A percentile compares a stretch with the other conserved stretches of the same genome.
These are phyloP conservation scores for Trogon melanurus DNA, from an alignment of 2,113 vertebrate species.

Conservation along the genomic window DNA sequence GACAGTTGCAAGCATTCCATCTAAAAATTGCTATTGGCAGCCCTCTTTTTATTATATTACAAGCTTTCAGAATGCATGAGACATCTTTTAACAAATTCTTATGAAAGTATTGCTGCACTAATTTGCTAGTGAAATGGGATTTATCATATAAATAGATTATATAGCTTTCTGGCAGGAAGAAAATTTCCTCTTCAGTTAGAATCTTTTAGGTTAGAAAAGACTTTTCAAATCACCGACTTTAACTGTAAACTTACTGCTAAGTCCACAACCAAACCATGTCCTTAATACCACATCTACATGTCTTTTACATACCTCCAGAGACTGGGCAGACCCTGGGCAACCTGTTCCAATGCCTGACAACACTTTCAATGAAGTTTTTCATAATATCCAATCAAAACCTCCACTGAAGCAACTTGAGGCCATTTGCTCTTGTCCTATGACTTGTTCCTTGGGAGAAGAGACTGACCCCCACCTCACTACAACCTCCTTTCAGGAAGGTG, in stretches of 20 bases:
- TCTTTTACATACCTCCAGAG: background rate
- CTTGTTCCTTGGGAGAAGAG: background rate
- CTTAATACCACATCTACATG: too few species aligned
- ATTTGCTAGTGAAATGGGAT: background rate
- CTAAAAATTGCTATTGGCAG: background rate
- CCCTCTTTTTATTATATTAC: background rate
- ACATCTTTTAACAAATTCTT: background rate
- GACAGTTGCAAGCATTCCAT: background rate
- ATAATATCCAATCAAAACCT: background rate
- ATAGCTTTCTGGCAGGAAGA: background rate
- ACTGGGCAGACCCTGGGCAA: background rate
- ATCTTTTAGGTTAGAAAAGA: background rate
- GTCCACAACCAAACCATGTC: accelerated
- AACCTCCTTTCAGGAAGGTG: background rate
- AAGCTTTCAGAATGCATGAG: background rate
- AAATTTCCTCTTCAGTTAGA: background rate
- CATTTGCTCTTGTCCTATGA: background rate
- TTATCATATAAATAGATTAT: background rate
- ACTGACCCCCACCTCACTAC: background rate
- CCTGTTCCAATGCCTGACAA: background rate
- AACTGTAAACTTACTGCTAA: background rate
- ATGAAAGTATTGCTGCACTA: background rate
- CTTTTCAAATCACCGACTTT: accelerated
- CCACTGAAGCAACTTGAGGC: background rate
- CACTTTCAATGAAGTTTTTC: background rate